Evolutionary conservation across 2,113 vertebrate species (phyloP).

Genomic region (Setophaga kirtlandii): DNA sequence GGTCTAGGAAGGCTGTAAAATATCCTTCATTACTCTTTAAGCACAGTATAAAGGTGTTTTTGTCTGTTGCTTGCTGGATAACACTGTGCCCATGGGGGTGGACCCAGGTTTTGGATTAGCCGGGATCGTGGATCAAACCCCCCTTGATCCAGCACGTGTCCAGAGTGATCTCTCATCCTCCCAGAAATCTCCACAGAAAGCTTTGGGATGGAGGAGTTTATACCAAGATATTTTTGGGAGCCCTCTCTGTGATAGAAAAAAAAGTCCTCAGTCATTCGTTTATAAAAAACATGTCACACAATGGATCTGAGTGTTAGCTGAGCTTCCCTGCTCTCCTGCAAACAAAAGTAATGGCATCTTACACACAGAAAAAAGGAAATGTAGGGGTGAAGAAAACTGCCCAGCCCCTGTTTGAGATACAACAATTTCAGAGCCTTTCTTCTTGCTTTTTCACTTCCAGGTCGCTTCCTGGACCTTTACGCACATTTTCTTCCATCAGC

Average conservation of each 20-base stretch:
- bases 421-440: neutral
- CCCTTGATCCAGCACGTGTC: neutral
- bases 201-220: neutral
- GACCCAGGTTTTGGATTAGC: neutral
- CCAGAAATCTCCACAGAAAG: neutral
- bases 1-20: neutral
- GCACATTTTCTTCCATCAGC: slow-evolving; percentile 15
- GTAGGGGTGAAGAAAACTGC: neutral
- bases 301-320: neutral
- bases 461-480: neutral
- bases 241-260: neutral
- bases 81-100: neutral
- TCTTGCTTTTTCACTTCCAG: slow-evolving; percentile 24
- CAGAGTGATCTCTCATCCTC: neutral
- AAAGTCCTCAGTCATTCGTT: neutral
- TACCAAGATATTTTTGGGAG: neutral
- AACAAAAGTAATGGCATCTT: neutral
- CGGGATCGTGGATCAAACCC: neutral
- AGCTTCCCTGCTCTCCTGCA: neutral
- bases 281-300: neutral
- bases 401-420: neutral
- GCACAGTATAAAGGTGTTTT: neutral
- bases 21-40: neutral
- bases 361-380: neutral
- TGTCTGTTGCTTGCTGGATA: neutral